Evolutionary conservation across 2,888 invertebrate species (phyloP), one percentile per base, ranked within the genome.

Genomic region (Drosophila nr. medialis): DNA sequence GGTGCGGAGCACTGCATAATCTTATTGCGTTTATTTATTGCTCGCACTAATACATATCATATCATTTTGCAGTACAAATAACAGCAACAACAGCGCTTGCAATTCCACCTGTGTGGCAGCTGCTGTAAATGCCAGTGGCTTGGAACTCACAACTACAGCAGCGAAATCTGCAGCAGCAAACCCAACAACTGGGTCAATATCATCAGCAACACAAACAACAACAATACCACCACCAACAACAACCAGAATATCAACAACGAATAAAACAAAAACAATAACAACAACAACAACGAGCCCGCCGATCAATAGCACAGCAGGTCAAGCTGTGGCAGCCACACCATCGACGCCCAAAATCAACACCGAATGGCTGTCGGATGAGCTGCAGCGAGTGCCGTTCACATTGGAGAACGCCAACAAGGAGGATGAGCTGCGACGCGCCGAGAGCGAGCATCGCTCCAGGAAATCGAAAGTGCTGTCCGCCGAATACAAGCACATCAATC

Each of bases 401-500:
- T 53, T 92, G 72, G 92, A 92, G 71, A 92, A 92, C 30, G 89
- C 89, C 60, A 92, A 92, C 70, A 91, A 91, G 64, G 91, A 91
- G 64, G 91, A 91, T 1, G 92, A 92, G 54, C 68, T 91, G 59
- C 80, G 86, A 10, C 90, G 91, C 1, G 91, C 90, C 49, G 92
- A 92, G 54, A 88, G 74, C 64, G 92, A 91, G 51, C 91, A 91
- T 75, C 89, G 91, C 5, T 85, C 89, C n/a, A 81, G 93, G 29
- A 92, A 92, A 73, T 92, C 93, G 2, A 92, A 92, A 71, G 89
- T 91, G 13, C 72, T 91, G 5, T 92, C 90, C 15, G 87, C 91
- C n/a, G 93, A 92, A 58, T 92, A 92, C 62, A 91, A 91, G 64
- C 90, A 92, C 76, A 90, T 91, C 50, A 81, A 90, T 73, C 91